Evolutionary conservation across 2,113 vertebrate genomes (phyloP).

Genomic region (Barbus barbus): DNA sequence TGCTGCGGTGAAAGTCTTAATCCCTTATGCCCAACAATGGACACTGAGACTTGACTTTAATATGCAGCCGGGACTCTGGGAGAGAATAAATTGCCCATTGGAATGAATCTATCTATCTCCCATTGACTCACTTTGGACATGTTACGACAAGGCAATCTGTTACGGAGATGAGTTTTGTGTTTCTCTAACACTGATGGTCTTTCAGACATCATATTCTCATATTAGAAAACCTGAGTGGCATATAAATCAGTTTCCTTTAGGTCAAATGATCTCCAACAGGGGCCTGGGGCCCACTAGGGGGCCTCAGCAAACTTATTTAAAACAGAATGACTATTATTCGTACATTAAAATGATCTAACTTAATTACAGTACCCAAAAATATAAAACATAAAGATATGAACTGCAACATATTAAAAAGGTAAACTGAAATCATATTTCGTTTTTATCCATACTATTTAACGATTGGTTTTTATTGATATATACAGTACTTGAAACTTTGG

Average conservation of each 20-base stretch:
- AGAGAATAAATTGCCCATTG: constrained; percentile 66
- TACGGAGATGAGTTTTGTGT: constrained; percentile 47
- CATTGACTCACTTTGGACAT: constrained; percentile 60
- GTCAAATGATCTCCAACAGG: background rate
- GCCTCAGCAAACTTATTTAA: background rate
- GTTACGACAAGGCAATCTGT: constrained; percentile 59
- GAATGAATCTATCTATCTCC: constrained; percentile 65
- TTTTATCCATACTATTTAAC: too few relatives aligned
- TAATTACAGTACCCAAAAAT: background rate
- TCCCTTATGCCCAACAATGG: constrained; percentile 44
- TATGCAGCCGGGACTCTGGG: constrained; percentile 65
- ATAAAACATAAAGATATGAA: too few relatives aligned
- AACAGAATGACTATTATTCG: background rate
- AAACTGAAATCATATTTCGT: too few relatives aligned
- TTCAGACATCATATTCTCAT: constrained; percentile 29
- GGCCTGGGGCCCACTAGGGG: background rate
- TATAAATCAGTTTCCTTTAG: constrained; percentile 16
- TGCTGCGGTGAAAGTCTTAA: constrained; percentile 18
- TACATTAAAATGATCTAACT: background rate
- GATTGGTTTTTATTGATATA: too few relatives aligned
- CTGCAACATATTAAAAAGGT: background rate
- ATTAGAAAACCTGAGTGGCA: constrained; percentile 35
- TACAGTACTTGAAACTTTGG: background rate
- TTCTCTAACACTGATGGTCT: constrained; percentile 35
- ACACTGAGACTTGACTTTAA: constrained; percentile 58